Base-by-base conservation (phyloP, 2,797 vertebrate species). In the Sebastes alutus region DNA sequence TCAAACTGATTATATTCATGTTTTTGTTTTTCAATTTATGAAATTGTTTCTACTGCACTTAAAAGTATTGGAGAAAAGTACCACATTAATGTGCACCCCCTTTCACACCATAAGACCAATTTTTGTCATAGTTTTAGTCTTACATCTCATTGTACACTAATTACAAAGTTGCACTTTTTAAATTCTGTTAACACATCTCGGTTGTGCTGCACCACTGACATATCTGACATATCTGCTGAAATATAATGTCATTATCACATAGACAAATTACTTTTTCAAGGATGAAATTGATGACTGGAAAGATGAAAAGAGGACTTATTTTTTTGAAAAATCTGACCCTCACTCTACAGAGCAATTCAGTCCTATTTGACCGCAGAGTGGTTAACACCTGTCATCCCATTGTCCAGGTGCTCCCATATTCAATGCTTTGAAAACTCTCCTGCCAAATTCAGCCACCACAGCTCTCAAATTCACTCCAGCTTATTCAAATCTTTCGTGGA, bases 401-500 rank as follows among this genome's bases (percentile, higher is more conserved):
- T 59, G 61, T 35, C 56, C 49, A 29, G 29, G 23, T 54, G 16
- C 27, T 54, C 29, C 61, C 3, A 71, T 18, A 69, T 22, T 49
- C 8, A 68, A 3, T 29, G 20, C 22, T 78, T 66, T 69, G 5
- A 46, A 81, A 75, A 16, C 10, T 73, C 27, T 63, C 22, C 16
- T 33, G 49, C 9, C 35, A 77, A 60, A 77, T 67, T 63, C 29
- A 65, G 58, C 14, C 54, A 54, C 16, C 25, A 30, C 12, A 27
- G 25, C 13, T 70, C 23, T 67, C 11, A 67, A 61, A 77, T 49
- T 63, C 27, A 76, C 5, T 70, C 6, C 42, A 55, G 23, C 18
- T 78, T 72, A 42, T 82, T 59, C n/a, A 46, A 80, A 55, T 58
- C 4, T 78, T 73, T 59, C 18, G 58, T 30, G 6, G 5, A 73